Evolutionary conservation across 2,797 vertebrate species (phyloP).

Genomic region (Anas georgica): DNA sequence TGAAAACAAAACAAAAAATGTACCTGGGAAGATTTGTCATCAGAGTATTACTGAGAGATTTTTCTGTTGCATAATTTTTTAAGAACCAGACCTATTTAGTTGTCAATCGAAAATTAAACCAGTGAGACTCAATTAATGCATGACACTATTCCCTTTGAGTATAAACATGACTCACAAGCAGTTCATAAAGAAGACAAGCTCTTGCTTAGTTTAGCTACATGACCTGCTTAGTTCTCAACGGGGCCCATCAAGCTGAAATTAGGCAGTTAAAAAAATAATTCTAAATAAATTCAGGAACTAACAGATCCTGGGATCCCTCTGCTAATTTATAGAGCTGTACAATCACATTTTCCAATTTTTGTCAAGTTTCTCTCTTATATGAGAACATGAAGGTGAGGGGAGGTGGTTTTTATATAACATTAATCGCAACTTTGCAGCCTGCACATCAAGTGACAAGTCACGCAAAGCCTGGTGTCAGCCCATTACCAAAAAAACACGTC

Average conservation of each 20-base stretch:
- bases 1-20: background rate
- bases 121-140: constrained; percentile 48
- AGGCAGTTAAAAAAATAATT: background rate
- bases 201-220: constrained; percentile 42
- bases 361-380: constrained; percentile 5
- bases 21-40: background rate
- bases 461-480: background rate
- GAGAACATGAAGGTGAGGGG: background rate
- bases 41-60: background rate
- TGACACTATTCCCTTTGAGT: constrained; percentile 39
- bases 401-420: background rate
- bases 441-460: background rate
- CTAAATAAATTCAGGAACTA: background rate
- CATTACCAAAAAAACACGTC: background rate
- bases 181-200: constrained; percentile 21
- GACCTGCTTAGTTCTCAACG: constrained; percentile 52
- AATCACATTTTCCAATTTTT: background rate
- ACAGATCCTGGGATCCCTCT: background rate
- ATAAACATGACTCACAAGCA: constrained; percentile 38
- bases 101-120: constrained; percentile 58
- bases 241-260: constrained; percentile 21
- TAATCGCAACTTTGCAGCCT: background rate
- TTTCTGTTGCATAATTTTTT: constrained; percentile 10
- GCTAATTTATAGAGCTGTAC: background rate
- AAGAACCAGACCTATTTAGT: constrained; percentile 37